Evolutionary conservation across 1,140 invertebrate genomes (phyloP).

Genomic region (Tribolium madens): DNA sequence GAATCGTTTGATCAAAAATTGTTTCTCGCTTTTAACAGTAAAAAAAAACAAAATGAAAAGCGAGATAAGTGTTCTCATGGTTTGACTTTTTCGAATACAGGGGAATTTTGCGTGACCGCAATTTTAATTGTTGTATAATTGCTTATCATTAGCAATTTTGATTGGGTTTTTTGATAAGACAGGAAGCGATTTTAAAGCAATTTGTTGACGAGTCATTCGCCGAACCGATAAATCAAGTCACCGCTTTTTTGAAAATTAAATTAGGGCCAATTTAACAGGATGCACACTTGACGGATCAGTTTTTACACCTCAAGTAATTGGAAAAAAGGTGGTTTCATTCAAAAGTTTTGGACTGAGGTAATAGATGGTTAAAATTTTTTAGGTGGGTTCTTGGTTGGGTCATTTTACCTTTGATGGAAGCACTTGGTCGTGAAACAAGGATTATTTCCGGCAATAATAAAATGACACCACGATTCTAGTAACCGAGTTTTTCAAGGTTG

Average conservation of each 20-base stretch:
- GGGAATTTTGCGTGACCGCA: not conserved
- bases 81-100: not conserved
- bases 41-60: too few relatives aligned
- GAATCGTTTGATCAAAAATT: not conserved
- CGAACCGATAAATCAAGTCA: constrained; percentile 21
- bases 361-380: not conserved
- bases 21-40: not conserved
- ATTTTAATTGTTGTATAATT: not conserved
- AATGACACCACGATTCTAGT: not conserved
- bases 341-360: too few relatives aligned
- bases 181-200: constrained; percentile 20
- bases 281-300: constrained; percentile 20
- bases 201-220: not conserved
- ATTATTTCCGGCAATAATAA: not conserved
- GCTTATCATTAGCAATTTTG: not conserved
- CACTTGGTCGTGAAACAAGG: not conserved
- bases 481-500: constrained; percentile 3
- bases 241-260: constrained; percentile 19
- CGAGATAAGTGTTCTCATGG: not conserved
- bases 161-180: not conserved
- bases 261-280: constrained; percentile 12
- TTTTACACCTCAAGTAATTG: not conserved
- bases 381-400: not conserved
- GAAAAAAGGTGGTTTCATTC: not conserved
- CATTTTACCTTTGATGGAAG: not conserved